These are phyloP conservation scores for Hippocampus barbouri DNA, from an alignment of 2,113 vertebrate species.

Conservation along the genomic window DNA sequence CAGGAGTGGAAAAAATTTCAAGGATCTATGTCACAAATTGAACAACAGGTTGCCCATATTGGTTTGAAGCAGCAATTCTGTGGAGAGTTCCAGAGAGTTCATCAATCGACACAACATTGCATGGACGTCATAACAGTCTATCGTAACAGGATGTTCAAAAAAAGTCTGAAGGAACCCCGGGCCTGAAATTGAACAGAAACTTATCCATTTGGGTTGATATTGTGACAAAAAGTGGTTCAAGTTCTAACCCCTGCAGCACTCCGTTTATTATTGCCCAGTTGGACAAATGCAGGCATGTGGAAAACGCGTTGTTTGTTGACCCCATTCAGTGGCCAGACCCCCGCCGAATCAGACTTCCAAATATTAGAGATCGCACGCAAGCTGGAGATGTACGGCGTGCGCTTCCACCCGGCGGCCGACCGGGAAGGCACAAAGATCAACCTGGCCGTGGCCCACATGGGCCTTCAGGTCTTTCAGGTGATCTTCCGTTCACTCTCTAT, in stretches of 20 bases:
- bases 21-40: no score
- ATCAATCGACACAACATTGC: no score
- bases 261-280: not conserved
- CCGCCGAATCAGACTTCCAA: constrained; percentile 95
- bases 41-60: no score
- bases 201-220: no score
- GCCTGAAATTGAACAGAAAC: no score
- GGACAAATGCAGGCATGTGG: not conserved
- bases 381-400: constrained; percentile 93
- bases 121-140: no score
- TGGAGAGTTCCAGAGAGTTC: no score
- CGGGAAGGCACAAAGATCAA: constrained; percentile 92
- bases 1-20: no score
- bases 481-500: not conserved
- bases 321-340: constrained; percentile 82
- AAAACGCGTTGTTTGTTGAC: not conserved
- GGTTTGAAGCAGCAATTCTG: no score
- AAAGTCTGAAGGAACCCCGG: not conserved
- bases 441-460: constrained; percentile 89
- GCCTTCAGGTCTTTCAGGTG: constrained; percentile 96
- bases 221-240: not conserved
- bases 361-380: constrained; percentile 93
- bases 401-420: constrained; percentile 88
- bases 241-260: not conserved
- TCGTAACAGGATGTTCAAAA: no score